These are phyloP conservation scores for Apis laboriosa DNA, from an alignment of 1,140 invertebrate genomes.

Conservation along the genomic window DNA sequence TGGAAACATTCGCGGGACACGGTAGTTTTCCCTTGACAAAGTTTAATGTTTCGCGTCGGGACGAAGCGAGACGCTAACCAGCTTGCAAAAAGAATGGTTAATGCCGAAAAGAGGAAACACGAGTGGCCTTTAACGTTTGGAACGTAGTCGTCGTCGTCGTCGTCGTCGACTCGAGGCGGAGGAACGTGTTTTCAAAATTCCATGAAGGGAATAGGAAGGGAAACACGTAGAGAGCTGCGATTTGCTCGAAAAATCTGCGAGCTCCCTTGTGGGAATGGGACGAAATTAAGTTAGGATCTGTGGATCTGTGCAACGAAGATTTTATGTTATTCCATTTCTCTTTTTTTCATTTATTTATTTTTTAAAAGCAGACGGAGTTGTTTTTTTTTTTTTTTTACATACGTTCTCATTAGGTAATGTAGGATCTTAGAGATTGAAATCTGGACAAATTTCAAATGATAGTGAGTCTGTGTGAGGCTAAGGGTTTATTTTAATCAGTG, in stretches of 20 bases:
- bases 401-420: background rate
- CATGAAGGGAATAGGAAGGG: background rate
- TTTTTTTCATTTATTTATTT: background rate
- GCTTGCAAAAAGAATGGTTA: conserved; percentile 33
- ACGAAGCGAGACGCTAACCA: background rate
- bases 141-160: background rate
- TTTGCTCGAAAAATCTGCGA: background rate
- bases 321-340: background rate
- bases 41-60: conserved; percentile 23
- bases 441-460: background rate
- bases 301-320: no score
- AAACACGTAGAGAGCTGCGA: background rate
- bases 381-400: no score
- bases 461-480: background rate
- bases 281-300: background rate
- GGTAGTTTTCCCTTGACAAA: background rate
- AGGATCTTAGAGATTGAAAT: background rate
- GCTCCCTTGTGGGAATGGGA: no score
- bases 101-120: conserved; percentile 1
- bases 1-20: background rate
- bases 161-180: background rate
- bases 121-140: conserved; percentile 9
- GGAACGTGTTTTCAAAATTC: conserved; percentile 15
- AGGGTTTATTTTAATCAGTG: background rate
- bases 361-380: background rate